Base-by-base conservation (phyloP, 2,113 vertebrate genomes). In the Gambusia holbrooki region DNA sequence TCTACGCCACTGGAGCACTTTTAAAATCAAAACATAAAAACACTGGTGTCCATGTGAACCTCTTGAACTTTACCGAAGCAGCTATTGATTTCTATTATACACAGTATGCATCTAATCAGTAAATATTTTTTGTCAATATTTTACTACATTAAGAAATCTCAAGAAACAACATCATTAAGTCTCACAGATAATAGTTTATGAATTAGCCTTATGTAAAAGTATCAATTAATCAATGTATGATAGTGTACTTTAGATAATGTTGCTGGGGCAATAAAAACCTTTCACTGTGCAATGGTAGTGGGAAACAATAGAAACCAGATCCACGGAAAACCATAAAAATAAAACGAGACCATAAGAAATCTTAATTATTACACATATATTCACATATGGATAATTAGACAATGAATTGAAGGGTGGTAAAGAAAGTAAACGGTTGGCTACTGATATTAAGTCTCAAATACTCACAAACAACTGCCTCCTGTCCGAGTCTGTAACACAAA, bases 391-490 rank as follows among this genome's bases (percentile, higher is more conserved):
- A 67, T 77, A 40, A 79, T 66, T 19, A 33, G 68, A 84, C 74
- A 27, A 75, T 79, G 86, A 81, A 74, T 27, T 65, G 82, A 87
- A 77, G 37, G 35, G 42, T 62, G 70, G 45, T 64, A 71, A 37
- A 73, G 77, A 83, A 87, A 85, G 77, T 29, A 63, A 88, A 68
- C 15, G 54, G 11, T 40, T 30, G 65, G 78, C 54, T 42, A 28
- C 60, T 51, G 60, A 42, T 33, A 66, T 27, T n/a, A 35, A 75
- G 66, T 80, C 76, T 76, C 66, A 87, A 85, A 92, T 91, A 93
- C 95, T 96, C 94, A 96, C 95, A 89, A 92, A 94, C 90, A 94
- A 89, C 89, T 69, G 92, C 75, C 93, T 92, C 92, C 94, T 92
- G 89, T 93, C 84, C 78, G 89, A 92, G 92, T 92, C 96, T 96